Evolutionary conservation across 1,140 invertebrate species (phyloP), one percentile per base, ranked within the genome.

Genomic region (Drosophila auraria): DNA sequence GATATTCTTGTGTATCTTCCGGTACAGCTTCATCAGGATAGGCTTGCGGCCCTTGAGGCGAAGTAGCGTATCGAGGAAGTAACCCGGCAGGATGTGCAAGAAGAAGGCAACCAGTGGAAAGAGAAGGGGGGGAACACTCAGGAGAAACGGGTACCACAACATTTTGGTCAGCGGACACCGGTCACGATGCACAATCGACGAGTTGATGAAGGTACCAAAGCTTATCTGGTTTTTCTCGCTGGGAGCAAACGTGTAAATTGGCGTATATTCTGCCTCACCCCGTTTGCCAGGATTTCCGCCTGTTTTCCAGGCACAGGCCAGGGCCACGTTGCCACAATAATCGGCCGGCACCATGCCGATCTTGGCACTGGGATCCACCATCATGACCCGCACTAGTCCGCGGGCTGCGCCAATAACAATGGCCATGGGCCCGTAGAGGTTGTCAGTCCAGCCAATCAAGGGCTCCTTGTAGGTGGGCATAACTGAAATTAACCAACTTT

Each of bases 401-500:
- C 96, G 94, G 7, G 95, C 95, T 27, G 94, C 94, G 3, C 95
- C 96, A 14, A 95, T 95, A 12, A 96, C 70, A 0, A 96, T 86
- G 20, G 96, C 97, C 54, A 96, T 97, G 4, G 97, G 97, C 45
- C 98, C 98, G 91, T 98, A 98, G 72, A 97, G 94, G 86, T 98
- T 99, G 91, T 99, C 98, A 33, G 98, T 97, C 97, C 97, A 98
- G 3, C 96, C 96, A 9, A 91, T 62, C 0, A 95, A 72, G 0
- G 96, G 95, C 63, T 98, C 97, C 66, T 95, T 95, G 93, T 95
- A 96, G 1, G 96, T 96, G 0, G 97, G 96, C 38, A 97, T 95
- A 30, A 98, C 97, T 96, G 91, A 3, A n/a, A 38, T 17, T 95
- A 95, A 36, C 97, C 95, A 75, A 96, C 12, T 95, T 94, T 14